Evolutionary conservation across 1,140 invertebrate species (phyloP), one percentile per base, ranked within the genome.

Genomic region (Goniozus legneri): DNA sequence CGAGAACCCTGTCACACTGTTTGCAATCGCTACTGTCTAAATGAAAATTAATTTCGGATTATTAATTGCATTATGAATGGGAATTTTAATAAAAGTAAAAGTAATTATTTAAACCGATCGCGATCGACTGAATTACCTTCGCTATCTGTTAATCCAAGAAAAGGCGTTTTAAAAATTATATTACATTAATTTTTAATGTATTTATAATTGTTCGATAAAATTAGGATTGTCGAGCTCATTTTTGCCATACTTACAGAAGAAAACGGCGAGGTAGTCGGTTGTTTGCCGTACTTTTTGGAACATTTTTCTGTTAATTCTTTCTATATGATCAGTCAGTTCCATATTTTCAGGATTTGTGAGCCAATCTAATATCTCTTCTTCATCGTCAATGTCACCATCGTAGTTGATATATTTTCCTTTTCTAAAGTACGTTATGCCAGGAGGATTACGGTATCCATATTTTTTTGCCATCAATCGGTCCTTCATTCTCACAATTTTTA

Each of bases 381-480:
- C 92, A 62, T 95, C 91, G 55, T 93, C 90, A 34, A 94, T 87
- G 58, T 95, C 91, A 15, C 92, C 92, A 63, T 93, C 90, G 63
- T 94, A 95, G 67, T 92, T 93, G 8, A 95, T 91, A 36, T 84
- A 83, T 75, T 95, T 95, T 34, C 84, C 88, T 73, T 93, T 92
- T 24, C 92, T 81, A 76, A 95, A 95, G 62, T 93, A 95, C 8
- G 91, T 91, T 1, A 95, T 84, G 1, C 91, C 92, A 1, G 92
- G 92, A 20, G 90, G 90, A 66, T 91, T 88, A 55, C 91, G 80
- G 64, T 84, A 92, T 1, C 92, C 92, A 71, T 92, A 94, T 66
- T 95, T 96, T 71, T 96, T 96, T 2, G 92, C 92, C 89, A 97
- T 95, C 13, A 95, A 64, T 15, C 85, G 80, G 74, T 96, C 92